Evolutionary conservation across 2,113 vertebrate genomes (phyloP).

Genomic region (Rhagologus leucostigma): DNA sequence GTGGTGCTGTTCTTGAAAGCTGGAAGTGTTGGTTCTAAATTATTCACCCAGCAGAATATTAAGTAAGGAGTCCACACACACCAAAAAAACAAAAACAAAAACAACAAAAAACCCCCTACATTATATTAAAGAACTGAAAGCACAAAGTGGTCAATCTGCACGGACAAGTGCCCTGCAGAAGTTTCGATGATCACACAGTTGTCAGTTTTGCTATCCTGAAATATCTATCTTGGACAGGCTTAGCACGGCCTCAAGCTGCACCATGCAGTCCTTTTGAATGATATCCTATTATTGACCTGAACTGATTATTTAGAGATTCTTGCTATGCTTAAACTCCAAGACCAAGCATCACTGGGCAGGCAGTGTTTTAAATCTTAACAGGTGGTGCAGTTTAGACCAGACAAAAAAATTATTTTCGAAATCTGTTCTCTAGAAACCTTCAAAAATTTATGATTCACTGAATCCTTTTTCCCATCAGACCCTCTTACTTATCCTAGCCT

Average conservation of each 20-base stretch:
- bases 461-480: not conserved
- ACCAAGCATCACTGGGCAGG: not conserved
- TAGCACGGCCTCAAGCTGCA: not conserved
- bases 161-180: not conserved
- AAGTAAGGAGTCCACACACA: not conserved
- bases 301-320: slow-evolving; percentile 14
- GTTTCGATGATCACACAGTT: not conserved
- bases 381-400: not conserved
- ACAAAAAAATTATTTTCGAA: not conserved
- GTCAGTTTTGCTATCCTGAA: slow-evolving; percentile 25
- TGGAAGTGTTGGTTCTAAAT: not conserved
- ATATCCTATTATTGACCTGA: slow-evolving; percentile 31
- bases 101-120: not conserved
- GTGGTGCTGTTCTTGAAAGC: not conserved
- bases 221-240: not conserved
- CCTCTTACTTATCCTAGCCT: not conserved
- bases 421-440: not conserved
- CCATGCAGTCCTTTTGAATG: not conserved
- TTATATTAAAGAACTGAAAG: not conserved
- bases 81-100: rapidly evolving
- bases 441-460: not conserved
- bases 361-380: slow-evolving; percentile 10
- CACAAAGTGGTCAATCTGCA: not conserved
- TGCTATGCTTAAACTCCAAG: not conserved
- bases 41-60: not conserved